Evolutionary conservation across 1,140 invertebrate species (phyloP).

Genomic region (Drosophila kohkoa): DNA sequence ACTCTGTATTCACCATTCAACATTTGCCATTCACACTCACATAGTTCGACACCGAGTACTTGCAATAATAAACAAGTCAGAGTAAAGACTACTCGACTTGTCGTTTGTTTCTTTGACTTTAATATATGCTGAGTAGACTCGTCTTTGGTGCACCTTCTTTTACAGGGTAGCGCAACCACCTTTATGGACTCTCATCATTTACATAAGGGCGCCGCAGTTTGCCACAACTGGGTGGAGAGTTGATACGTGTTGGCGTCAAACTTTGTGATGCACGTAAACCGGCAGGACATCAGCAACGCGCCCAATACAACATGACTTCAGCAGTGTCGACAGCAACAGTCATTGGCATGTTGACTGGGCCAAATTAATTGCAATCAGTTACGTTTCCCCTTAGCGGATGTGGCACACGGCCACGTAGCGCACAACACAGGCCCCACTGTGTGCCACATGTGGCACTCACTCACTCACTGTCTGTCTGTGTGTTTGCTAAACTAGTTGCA

Average conservation of each 20-base stretch:
- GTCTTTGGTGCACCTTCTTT: not conserved
- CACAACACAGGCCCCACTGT: slow-evolving; percentile 23
- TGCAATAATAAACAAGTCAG: slow-evolving; percentile 44
- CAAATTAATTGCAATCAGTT: slow-evolving; percentile 82
- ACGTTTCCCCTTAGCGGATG: slow-evolving; percentile 67
- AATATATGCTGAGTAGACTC: not conserved
- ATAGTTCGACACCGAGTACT: slow-evolving; percentile 18
- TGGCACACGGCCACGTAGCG: slow-evolving; percentile 43
- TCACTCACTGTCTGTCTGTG: not conserved
- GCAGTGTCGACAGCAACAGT: slow-evolving; percentile 33
- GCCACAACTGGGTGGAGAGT: slow-evolving; percentile 7
- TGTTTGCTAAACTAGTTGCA: not conserved
- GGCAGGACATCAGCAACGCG: slow-evolving; percentile 20
- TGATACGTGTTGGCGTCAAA: slow-evolving; percentile 46
- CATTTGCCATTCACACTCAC: not conserved
- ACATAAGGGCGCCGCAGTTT: slow-evolving; percentile 36
- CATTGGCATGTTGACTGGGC: slow-evolving; percentile 73
- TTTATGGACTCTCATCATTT: slow-evolving; percentile 40
- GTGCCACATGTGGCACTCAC: not conserved
- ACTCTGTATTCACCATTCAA: not conserved
- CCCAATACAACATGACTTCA: not conserved
- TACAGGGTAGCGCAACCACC: slow-evolving; percentile 29
- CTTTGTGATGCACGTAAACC: slow-evolving; percentile 39
- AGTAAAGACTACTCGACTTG: not conserved
- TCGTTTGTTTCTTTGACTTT: not conserved